A percentile compares a stretch with the other conserved stretches of the same genome.
Conservation (phyloP, 1,140 invertebrate species). For the Psix sp. region DNA sequence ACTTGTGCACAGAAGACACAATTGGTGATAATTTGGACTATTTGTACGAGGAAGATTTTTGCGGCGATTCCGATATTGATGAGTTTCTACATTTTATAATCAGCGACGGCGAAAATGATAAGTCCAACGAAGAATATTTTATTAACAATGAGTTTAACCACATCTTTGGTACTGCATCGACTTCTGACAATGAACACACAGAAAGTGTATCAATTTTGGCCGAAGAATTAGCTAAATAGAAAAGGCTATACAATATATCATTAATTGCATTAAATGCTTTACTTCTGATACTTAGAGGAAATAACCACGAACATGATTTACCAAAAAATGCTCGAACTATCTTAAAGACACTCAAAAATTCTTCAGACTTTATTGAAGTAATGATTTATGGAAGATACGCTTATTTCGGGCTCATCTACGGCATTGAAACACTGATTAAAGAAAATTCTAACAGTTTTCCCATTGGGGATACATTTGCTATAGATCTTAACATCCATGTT, state of each 20-base stretch:
- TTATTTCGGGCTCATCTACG: not conserved
- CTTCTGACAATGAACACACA: too few species aligned
- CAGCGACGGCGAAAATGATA: too few species aligned
- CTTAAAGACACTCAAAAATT: not conserved
- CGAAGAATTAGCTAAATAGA: not conserved
- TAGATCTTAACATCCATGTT: not conserved
- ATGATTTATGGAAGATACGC: not conserved
- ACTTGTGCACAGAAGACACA: too few species aligned
- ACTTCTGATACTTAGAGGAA: not conserved
- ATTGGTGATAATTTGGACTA: too few species aligned
- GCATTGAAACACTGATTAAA: not conserved
- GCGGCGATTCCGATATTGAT: too few species aligned
- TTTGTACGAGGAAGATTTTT: too few species aligned
- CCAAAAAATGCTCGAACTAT: not conserved
- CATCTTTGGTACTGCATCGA: too few species aligned
- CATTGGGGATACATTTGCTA: too few species aligned
- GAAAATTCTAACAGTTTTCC: not conserved
- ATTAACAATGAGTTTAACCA: too few species aligned
- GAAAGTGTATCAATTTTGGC: not conserved
- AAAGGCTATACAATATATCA: not conserved
- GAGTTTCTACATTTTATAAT: too few species aligned
- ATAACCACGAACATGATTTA: not conserved
- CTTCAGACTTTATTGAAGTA: not conserved
- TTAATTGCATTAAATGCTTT: not conserved
- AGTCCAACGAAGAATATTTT: too few species aligned